Percentiles rank a stretch among this genome's conserved stretches.
Conservation (phyloP, 2,797 vertebrate genomes). For the Acanthurus lineatus region DNA sequence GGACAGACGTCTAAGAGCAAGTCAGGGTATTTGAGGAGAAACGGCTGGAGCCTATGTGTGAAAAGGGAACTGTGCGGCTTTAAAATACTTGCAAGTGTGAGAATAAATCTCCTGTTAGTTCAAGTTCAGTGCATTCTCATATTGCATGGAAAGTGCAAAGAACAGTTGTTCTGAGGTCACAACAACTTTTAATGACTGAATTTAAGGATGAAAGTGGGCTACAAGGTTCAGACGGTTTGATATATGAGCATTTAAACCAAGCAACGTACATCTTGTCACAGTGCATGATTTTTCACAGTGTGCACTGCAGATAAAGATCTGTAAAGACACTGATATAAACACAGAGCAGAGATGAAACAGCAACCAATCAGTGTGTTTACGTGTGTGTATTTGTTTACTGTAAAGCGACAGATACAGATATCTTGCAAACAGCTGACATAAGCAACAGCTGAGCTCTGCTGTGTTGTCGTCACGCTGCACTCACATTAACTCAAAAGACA, state of each 20-base stretch:
- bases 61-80: conserved; percentile 37
- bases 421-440: neutral
- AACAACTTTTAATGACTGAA: neutral
- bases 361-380: neutral
- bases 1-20: conserved; percentile 52
- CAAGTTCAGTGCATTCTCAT: neutral
- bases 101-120: conserved; percentile 12
- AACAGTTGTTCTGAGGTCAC: neutral
- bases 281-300: no score
- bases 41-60: conserved; percentile 21
- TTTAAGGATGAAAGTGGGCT: neutral
- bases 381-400: conserved; percentile 23
- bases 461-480: neutral
- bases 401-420: conserved; percentile 24
- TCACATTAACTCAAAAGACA: no score
- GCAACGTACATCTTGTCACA: no score
- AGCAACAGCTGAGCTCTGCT: neutral
- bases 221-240: no score
- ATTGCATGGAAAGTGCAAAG: neutral
- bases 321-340: no score
- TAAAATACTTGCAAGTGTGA: conserved; percentile 25
- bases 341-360: neutral
- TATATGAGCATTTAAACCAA: no score
- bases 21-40: conserved; percentile 64
- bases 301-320: no score